phyloP scores from a whole-genome alignment of 2,797 vertebrate species.

The Aplochiton taeniatus region DNA sequence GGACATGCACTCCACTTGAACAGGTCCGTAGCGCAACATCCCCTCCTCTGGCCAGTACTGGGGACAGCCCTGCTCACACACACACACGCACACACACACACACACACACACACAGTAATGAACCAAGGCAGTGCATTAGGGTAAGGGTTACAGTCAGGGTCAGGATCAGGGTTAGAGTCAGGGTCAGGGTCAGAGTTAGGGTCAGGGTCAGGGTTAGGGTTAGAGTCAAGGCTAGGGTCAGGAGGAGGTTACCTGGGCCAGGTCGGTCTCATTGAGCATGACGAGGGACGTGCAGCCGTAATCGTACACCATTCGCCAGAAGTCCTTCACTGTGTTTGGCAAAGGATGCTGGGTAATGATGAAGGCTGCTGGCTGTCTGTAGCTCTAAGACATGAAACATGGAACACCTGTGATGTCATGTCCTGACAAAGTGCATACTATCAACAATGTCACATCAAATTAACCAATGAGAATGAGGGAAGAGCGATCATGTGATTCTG shows the following conservation, averaged over 20 bases:
- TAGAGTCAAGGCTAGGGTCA: too few species aligned
- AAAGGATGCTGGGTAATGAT: slow-evolving; percentile 98
- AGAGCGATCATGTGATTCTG: too few species aligned
- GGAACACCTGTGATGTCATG: too few species aligned
- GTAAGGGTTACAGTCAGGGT: too few species aligned
- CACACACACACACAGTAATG: slow-evolving; percentile 9
- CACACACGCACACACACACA: slow-evolving; percentile 10
- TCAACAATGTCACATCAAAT: too few species aligned
- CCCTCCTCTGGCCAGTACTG: slow-evolving; percentile 99
- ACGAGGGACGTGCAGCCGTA: slow-evolving; percentile 97
- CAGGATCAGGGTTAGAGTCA: too few species aligned
- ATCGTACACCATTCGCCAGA: slow-evolving; percentile 98
- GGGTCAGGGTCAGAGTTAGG: too few species aligned
- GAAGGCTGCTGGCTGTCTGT: slow-evolving; percentile 97
- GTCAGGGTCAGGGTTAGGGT: too few species aligned
- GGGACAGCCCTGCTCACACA: slow-evolving; percentile 85
- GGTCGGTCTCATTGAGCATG: slow-evolving; percentile 97
- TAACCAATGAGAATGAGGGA: too few species aligned
- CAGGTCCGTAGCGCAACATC: slow-evolving; percentile 91
- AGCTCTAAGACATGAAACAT: slow-evolving; percentile 80
- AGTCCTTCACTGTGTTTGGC: slow-evolving; percentile 98
- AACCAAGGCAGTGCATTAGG: too few species aligned
- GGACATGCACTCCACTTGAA: slow-evolving; percentile 98
- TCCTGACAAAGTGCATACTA: too few species aligned
- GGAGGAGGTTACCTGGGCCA: slow-evolving; percentile 85